Evolutionary conservation across 2,888 invertebrate genomes (phyloP).

Genomic region (Charanyca ferruginea): DNA sequence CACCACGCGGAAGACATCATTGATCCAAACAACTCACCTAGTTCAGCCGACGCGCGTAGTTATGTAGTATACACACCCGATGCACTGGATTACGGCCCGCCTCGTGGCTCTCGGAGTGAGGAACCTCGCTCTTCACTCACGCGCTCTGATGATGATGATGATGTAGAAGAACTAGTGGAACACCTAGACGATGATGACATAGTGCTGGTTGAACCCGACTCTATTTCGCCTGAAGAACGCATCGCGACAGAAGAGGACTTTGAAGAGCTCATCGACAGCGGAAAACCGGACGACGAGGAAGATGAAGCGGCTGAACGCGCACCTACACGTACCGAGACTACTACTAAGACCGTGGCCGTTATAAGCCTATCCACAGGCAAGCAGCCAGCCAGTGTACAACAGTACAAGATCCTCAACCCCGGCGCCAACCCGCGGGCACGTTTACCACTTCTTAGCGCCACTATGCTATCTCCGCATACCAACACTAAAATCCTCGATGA

Average conservation of each 20-base stretch:
- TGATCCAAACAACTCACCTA: conserved; percentile 69
- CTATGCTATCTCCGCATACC: conserved; percentile 78
- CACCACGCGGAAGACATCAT: conserved; percentile 85
- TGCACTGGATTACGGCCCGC: conserved; percentile 89
- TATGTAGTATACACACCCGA: conserved; percentile 92
- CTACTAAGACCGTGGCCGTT: conserved; percentile 90
- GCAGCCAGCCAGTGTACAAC: conserved; percentile 83
- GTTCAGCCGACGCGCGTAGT: conserved; percentile 89
- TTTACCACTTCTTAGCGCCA: conserved; percentile 81
- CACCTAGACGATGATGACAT: conserved; percentile 92
- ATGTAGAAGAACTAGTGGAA: conserved; percentile 80
- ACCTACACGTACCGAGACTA: conserved; percentile 88
- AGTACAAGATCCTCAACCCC: conserved; percentile 85
- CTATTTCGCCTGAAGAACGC: conserved; percentile 92
- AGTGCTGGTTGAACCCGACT: conserved; percentile 91
- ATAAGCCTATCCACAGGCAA: conserved; percentile 88
- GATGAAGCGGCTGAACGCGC: conserved; percentile 81
- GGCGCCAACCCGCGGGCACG: conserved; percentile 78
- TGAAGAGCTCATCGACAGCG: conserved; percentile 92
- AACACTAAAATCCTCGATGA: conserved; percentile 89
- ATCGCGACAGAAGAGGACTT: conserved; percentile 93
- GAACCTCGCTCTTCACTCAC: conserved; percentile 77
- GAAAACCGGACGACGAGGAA: conserved; percentile 89
- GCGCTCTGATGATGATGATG: conserved; percentile 80
- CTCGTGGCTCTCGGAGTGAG: conserved; percentile 82